Evolutionary conservation across 2,888 invertebrate genomes (phyloP), one percentile per base, ranked within the genome.

Genomic region (Arrhopalites spinosus): DNA sequence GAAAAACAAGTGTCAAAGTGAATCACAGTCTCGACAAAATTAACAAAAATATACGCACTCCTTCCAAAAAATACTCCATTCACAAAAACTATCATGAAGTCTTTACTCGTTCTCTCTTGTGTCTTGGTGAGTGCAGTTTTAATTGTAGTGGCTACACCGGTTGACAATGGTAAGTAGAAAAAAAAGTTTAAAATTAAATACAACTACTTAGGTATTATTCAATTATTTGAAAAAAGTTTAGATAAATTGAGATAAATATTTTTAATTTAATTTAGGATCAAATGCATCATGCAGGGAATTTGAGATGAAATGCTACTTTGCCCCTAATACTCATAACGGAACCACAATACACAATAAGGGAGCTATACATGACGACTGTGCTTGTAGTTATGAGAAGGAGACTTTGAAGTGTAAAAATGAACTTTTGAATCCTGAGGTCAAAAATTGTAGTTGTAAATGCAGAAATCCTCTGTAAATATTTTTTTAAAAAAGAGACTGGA

Each of bases 381-480:
- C 17, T 1, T 68, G 74, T 27, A 45, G 30, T n/a, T 23, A 29
- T 23, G 23, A 56, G 30, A 66, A 15, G 2, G 66, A 53, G 1
- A 30, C 3, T 11, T 43, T 74, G 11, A n/a, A 3, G 17, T 74
- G 74, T 43, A 67, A 20, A 8, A 74, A 74, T 56, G 74, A 66
- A 20, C 74, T 74, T n/a, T 25, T 74, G 17, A 74, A 53, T 15
- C 74, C 74, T 20, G 74, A 74, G 59, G 74, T 43, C 56, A 66
- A 25, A 25, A 30, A 74, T 27, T 74, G 74, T 36, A 67, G 17
- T 11, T 74, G 74, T 27, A 67, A 25, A 20, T 74, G 74, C 53
- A 56, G 67, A 11, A 36, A 13, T 68, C 20, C n/a, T 53, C 23
- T 25, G 23, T n/a, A 61, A 61, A 5, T 61, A 20, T 59, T 59